phyloP scores from a whole-genome alignment of 2,113 vertebrate genomes.

The Verasper variegatus region DNA sequence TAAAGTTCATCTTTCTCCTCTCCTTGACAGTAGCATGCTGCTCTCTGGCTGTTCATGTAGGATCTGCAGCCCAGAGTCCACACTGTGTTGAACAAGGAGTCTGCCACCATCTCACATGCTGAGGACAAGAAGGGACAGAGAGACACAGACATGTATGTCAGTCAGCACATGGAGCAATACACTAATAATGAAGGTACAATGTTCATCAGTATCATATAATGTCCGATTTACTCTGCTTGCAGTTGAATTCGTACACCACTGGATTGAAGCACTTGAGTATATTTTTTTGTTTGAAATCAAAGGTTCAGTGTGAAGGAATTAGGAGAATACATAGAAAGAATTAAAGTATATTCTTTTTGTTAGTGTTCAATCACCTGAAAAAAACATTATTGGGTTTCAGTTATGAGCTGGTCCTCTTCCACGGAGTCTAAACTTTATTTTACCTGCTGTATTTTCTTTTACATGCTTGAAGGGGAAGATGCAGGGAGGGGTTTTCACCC shows the following conservation, averaged over 20 bases:
- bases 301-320: neutral
- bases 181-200: too few relatives aligned
- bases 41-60: slow-evolving; percentile 98
- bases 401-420: too few relatives aligned
- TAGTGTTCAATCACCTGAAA: too few relatives aligned
- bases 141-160: neutral
- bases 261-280: neutral
- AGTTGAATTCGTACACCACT: neutral
- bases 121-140: slow-evolving; percentile 9
- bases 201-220: neutral
- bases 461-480: too few relatives aligned
- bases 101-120: slow-evolving; percentile 94
- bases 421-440: too few relatives aligned
- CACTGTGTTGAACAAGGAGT: slow-evolving; percentile 94
- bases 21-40: slow-evolving; percentile 90
- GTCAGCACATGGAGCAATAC: neutral
- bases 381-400: too few relatives aligned
- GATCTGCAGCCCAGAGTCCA: slow-evolving; percentile 97
- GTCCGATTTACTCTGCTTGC: neutral
- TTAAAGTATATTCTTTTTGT: too few relatives aligned
- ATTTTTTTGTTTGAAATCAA: neutral
- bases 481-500: too few relatives aligned
- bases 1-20: slow-evolving; percentile 93
- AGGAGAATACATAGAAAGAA: too few relatives aligned
- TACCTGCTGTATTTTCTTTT: too few relatives aligned